Percentiles rank a stretch among this genome's conserved stretches.
phyloP scores from a whole-genome alignment of 2,113 vertebrate species.

The Chaetodon auriga region DNA sequence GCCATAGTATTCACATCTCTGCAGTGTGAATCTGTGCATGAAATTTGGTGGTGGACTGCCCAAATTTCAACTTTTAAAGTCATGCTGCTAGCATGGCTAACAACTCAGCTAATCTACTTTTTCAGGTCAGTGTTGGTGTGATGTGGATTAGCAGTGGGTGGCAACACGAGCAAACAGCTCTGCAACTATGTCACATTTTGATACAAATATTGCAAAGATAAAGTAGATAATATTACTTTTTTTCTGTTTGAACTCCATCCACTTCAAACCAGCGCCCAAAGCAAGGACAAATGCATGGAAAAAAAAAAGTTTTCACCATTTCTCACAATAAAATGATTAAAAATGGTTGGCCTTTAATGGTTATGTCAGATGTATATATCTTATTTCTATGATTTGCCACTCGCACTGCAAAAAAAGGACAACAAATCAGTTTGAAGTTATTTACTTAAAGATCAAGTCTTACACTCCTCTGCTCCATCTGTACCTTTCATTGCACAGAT shows the following conservation, averaged over 20 bases:
- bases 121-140: neutral
- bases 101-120: neutral
- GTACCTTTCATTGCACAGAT: conserved; percentile 22
- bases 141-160: neutral
- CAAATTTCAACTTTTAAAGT: neutral
- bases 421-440: conserved; percentile 22
- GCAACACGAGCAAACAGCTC: neutral
- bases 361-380: neutral
- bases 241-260: neutral
- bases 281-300: neutral
- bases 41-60: neutral
- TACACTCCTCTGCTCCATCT: conserved; percentile 4
- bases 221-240: neutral
- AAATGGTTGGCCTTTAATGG: neutral
- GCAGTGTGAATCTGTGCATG: neutral
- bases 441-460: conserved; percentile 7
- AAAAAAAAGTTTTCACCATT: neutral
- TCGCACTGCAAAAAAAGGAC: neutral
- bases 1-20: neutral
- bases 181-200: neutral
- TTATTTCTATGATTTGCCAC: neutral
- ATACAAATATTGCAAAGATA: neutral
- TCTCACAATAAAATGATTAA: neutral
- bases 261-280: neutral
- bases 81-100: neutral